Conservation (phyloP, 2,113 vertebrate genomes). For the Phrynosoma platyrhinos region DNA sequence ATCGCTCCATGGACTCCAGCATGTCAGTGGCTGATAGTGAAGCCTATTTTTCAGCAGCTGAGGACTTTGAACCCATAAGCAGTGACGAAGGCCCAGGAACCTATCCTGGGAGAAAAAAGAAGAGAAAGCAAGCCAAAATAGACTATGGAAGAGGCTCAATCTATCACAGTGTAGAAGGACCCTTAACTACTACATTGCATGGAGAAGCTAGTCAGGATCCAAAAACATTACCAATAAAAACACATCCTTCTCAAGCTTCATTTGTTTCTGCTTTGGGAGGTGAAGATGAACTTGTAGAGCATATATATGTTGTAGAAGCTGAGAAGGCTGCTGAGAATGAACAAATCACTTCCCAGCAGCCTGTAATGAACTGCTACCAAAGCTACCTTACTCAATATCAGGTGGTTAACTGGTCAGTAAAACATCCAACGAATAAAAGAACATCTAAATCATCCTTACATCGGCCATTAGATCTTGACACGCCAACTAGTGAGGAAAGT, state of each 20-base stretch:
- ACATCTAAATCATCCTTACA: constrained; percentile 97
- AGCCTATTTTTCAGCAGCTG: constrained; percentile 96
- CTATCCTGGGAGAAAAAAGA: constrained; percentile 94
- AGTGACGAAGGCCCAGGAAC: constrained; percentile 97
- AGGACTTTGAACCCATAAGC: constrained; percentile 97
- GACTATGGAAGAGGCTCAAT: constrained; percentile 92
- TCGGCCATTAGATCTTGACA: constrained; percentile 95
- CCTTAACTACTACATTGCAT: constrained; percentile 84
- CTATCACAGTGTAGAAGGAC: constrained; percentile 96
- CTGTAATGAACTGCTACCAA: constrained; percentile 94
- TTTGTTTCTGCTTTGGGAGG: constrained; percentile 95
- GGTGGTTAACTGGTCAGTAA: constrained; percentile 94
- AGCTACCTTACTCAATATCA: constrained; percentile 94
- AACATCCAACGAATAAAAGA: constrained; percentile 95
- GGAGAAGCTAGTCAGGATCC: constrained; percentile 85
- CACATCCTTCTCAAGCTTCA: constrained; percentile 93
- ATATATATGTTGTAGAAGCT: constrained; percentile 81
- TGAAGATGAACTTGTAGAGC: constrained; percentile 87
- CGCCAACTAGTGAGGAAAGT: constrained; percentile 94
- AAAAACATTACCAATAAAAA: constrained; percentile 84
- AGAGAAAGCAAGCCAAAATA: constrained; percentile 87
- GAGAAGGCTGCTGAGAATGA: constrained; percentile 86
- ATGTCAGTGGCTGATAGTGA: constrained; percentile 98
- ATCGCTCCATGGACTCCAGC: constrained; percentile 95
- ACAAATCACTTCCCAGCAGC: constrained; percentile 88